phyloP scores from a whole-genome alignment of 2,113 vertebrate genomes.

The Raja brachyura region DNA sequence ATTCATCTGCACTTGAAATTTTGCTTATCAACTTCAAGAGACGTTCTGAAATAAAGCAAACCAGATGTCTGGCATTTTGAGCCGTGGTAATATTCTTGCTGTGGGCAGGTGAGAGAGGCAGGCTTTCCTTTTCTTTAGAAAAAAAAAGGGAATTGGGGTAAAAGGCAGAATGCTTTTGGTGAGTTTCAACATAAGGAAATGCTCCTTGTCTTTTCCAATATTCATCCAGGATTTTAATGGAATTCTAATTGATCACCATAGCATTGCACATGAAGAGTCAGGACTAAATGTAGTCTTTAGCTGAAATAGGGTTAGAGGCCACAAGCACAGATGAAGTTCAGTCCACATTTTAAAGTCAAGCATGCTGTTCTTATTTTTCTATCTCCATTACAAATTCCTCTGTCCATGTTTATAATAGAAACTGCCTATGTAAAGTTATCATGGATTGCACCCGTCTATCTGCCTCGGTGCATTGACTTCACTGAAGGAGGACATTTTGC shows the following conservation, averaged over 20 bases:
- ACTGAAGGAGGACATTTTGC: not conserved
- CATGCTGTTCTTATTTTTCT: not conserved
- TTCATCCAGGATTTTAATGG: not conserved
- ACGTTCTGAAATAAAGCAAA: conserved; percentile 1
- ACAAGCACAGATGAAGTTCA: not conserved
- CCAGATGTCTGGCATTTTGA: not conserved
- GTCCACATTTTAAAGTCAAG: not conserved
- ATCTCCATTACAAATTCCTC: not conserved
- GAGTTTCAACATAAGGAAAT: conserved; percentile 6
- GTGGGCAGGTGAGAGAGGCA: not conserved
- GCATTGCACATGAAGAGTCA: conserved; percentile 18
- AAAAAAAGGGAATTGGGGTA: not conserved
- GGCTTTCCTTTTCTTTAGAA: not conserved
- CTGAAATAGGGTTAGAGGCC: not conserved
- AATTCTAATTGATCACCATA: conserved; percentile 13
- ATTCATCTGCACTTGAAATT: not conserved
- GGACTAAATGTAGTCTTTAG: not conserved
- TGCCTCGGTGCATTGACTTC: not conserved
- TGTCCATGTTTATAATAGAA: not conserved
- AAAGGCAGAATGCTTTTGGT: not conserved
- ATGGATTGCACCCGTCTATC: not conserved
- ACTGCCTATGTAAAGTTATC: not conserved
- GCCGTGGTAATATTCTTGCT: not conserved
- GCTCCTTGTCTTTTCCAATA: conserved; percentile 20
- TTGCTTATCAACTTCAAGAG: conserved; percentile 12